These are phyloP conservation scores for Mesorhabditis spiculigera DNA, from an alignment of 2,888 invertebrate genomes.

Conservation along the genomic window DNA sequence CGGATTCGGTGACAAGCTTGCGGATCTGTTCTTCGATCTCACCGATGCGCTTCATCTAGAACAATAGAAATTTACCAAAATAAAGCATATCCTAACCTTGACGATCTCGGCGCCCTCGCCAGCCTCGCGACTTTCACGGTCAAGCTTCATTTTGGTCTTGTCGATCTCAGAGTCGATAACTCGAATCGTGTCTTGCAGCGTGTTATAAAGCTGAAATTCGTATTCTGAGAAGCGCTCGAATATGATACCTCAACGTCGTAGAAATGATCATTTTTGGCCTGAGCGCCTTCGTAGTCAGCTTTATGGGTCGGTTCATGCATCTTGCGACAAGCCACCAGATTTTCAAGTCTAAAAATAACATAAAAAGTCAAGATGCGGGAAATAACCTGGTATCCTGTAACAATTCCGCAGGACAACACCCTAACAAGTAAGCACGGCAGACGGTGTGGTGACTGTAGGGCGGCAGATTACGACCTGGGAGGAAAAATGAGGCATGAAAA, in stretches of 20 bases:
- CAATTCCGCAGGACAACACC: slow-evolving; percentile 98
- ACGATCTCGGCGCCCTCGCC: slow-evolving; percentile 31
- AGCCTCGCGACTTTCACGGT: neutral
- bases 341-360: slow-evolving; percentile 25
- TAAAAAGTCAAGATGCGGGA: slow-evolving; percentile 19
- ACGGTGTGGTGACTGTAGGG: slow-evolving; percentile 65
- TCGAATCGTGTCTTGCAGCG: slow-evolving; percentile 42
- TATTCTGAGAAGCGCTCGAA: neutral
- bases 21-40: slow-evolving; percentile 33
- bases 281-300: slow-evolving; percentile 93
- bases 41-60: slow-evolving; percentile 20
- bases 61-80: neutral
- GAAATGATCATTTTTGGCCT: slow-evolving; percentile 79
- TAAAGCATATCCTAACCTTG: slow-evolving; percentile 23
- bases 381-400: slow-evolving; percentile 96
- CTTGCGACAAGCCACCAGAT: slow-evolving; percentile 73
- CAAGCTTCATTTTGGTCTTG: slow-evolving; percentile 35
- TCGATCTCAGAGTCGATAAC: slow-evolving; percentile 50
- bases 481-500: neutral
- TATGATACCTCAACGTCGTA: slow-evolving; percentile 81
- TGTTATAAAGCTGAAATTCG: slow-evolving; percentile 42
- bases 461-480: slow-evolving; percentile 38
- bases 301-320: slow-evolving; percentile 96
- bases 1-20: slow-evolving; percentile 35
- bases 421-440: slow-evolving; percentile 96